These are phyloP conservation scores for Arctocebus calabarensis DNA, from an alignment of 2,797 vertebrate species.

Conservation along the genomic window DNA sequence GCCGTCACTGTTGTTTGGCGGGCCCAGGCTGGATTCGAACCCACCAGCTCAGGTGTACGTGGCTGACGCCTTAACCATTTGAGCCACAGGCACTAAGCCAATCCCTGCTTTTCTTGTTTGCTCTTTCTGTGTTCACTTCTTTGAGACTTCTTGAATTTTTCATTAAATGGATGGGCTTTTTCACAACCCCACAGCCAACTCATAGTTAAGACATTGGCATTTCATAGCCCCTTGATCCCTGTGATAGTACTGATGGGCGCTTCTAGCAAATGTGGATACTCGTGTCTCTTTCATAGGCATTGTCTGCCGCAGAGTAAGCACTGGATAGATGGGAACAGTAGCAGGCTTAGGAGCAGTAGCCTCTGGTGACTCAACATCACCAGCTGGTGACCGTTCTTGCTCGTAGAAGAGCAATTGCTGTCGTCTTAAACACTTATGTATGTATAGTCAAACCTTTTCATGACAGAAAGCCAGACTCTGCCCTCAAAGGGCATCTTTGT, in stretches of 20 bases:
- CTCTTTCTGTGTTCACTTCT: not conserved
- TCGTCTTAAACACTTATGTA: not conserved
- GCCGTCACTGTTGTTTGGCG: no score
- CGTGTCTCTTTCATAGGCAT: fast-evolving
- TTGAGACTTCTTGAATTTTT: not conserved
- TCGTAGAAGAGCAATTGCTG: not conserved
- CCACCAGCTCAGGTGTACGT: no score
- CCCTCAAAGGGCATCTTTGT: not conserved
- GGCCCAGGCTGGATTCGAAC: no score
- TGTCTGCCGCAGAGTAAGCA: not conserved
- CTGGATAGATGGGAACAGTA: not conserved
- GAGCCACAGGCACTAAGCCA: no score
- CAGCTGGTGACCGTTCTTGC: not conserved
- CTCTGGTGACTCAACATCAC: not conserved
- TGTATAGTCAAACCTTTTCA: not conserved
- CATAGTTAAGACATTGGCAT: not conserved
- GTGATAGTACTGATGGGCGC: not conserved
- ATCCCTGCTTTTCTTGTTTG: not conserved
- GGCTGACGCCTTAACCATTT: no score
- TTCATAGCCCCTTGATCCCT: not conserved
- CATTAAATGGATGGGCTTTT: not conserved
- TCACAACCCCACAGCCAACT: no score
- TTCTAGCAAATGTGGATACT: not conserved
- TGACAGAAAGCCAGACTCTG: not conserved
- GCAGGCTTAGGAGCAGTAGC: not conserved